phyloP scores from a whole-genome alignment of 2,888 invertebrate species.

The Notodonta dromedarius region DNA sequence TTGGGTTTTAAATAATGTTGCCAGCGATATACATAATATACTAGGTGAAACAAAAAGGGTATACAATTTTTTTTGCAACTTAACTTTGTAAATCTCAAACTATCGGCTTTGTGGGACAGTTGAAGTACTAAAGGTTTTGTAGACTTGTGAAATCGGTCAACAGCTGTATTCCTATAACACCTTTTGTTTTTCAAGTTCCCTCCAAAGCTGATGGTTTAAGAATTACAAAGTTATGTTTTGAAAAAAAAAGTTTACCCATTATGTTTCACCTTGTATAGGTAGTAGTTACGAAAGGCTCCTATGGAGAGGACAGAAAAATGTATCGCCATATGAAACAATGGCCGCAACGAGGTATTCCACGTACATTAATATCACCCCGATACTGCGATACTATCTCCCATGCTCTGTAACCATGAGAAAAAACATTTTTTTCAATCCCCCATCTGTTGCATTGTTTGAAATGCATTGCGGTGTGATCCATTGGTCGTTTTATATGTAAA shows the following conservation, averaged over 20 bases:
- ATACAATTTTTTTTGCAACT: no score
- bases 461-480: background rate
- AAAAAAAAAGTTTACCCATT: no score
- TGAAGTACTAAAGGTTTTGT: no score
- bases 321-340: constrained; percentile 20
- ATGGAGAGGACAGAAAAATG: background rate
- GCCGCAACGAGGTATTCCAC: constrained; percentile 10
- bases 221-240: background rate
- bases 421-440: constrained; percentile 17
- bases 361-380: constrained; percentile 30
- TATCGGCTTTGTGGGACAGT: no score
- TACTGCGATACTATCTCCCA: constrained; percentile 48
- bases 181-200: no score
- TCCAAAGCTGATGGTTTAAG: no score
- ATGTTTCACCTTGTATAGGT: no score
- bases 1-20: background rate
- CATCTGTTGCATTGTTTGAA: constrained; percentile 12
- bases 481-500: background rate
- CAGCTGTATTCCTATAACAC: no score
- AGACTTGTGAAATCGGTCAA: no score
- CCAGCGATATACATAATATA: background rate
- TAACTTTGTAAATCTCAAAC: no score
- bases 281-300: no score
- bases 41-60: no score
- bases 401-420: constrained; percentile 38